phyloP scores from a whole-genome alignment of 2,113 vertebrate species.

The human region DNA sequence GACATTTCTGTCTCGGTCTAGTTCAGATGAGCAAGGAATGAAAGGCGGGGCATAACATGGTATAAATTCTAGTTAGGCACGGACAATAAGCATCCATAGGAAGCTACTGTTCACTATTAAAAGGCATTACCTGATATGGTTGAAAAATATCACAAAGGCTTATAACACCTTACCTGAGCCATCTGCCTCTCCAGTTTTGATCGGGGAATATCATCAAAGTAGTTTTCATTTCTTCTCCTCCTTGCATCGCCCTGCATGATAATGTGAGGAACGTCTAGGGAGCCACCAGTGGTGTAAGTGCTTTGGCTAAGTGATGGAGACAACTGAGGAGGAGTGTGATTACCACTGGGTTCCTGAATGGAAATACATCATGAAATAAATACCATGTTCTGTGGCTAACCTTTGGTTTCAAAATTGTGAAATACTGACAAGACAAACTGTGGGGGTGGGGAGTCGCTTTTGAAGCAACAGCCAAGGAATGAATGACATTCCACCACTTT shows the following conservation, averaged over 20 bases:
- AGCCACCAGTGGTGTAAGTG: slow-evolving; percentile 96
- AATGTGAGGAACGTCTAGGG: slow-evolving; percentile 99
- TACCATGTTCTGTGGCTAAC: slow-evolving; percentile 55
- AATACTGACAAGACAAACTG: slow-evolving; percentile 51
- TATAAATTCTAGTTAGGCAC: neutral
- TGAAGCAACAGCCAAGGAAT: neutral
- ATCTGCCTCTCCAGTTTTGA: slow-evolving; percentile 99
- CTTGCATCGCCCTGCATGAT: slow-evolving; percentile 99
- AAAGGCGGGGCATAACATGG: neutral
- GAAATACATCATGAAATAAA: slow-evolving; percentile 76
- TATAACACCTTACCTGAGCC: slow-evolving; percentile 95
- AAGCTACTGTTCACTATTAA: neutral
- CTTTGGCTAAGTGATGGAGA: slow-evolving; percentile 96
- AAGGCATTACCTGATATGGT: neutral
- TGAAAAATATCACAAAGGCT: slow-evolving; percentile 65
- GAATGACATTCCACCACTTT: neutral
- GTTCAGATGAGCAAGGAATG: neutral
- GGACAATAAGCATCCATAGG: neutral
- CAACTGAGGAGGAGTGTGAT: slow-evolving; percentile 98
- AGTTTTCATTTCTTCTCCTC: slow-evolving; percentile 98
- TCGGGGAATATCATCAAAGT: slow-evolving; percentile 98
- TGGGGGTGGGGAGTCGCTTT: neutral
- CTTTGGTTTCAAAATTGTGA: slow-evolving; percentile 73
- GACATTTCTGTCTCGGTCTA: neutral
- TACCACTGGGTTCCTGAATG: slow-evolving; percentile 95